Base-by-base conservation (phyloP, 2,797 vertebrate species). In the Cheirogaleus major region DNA sequence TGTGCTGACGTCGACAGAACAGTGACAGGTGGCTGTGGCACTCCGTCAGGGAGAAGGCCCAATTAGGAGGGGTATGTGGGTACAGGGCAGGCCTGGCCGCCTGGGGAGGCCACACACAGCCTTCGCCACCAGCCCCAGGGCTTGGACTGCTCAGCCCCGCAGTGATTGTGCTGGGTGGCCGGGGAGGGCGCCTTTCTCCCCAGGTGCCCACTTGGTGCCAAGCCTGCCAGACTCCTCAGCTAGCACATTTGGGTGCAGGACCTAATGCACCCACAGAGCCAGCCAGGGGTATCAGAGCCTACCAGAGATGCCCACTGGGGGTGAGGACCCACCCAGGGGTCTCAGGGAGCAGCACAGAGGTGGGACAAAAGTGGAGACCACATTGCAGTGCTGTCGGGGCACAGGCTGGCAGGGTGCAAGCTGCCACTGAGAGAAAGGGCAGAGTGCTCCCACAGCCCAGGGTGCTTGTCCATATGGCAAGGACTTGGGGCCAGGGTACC, bases 1-100 rank as follows among this genome's bases (percentile, higher is more conserved):
- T 76, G 69, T 95, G 94, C 94, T 2, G 8, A 95, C 2, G 7
- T 91, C n/a, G 55, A 93, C 91, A 81, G 75, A 95, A 89, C 3
- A 3, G 50, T 57, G 63, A 61, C 0, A 63, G 95, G 43, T 0
- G 55, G 70, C 57, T 0, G 3, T 63, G 90, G 61, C 35, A 15
- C 32, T 86, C 63, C 84, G 95, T 76, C 88, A 67, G 88, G 55
- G 81, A 95, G 78, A 86, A 94, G 75, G 59, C 65, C 94, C 85
- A 93, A 69, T 94, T 83, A 94, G 75, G 82, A 86, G 65, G 75
- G 61, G n/a, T 38, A 20, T 17, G n/a, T 41, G 61, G 81, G 30
- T 65, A 78, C 4, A n/a, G 83, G 11, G 67, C 10, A 22, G 6
- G 20, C 35, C 79, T 48, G 41, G 67, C 30, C 3, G 11, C 48